phyloP scores from a whole-genome alignment of 2,888 invertebrate genomes.

The Diplazon laetatorius region DNA sequence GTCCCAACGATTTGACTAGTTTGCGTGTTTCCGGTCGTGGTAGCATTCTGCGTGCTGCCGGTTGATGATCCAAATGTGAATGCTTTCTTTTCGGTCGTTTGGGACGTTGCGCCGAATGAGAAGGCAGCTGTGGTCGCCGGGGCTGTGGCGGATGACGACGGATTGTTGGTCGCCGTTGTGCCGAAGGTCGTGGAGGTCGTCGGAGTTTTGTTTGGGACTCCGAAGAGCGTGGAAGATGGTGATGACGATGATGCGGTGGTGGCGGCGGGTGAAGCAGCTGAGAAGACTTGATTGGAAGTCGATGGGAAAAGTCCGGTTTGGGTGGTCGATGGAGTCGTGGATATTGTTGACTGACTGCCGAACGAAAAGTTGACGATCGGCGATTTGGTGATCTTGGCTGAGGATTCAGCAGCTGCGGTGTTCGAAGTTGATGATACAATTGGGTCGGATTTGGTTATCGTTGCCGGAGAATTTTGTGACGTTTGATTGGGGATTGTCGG shows the following conservation, averaged over 20 bases:
- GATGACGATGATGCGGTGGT: neutral
- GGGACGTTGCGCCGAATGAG: slow-evolving; percentile 41
- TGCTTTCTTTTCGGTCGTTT: slow-evolving; percentile 31
- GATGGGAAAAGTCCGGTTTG: neutral
- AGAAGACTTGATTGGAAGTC: neutral
- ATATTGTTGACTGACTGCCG: slow-evolving; percentile 28
- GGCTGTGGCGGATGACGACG: neutral
- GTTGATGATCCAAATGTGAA: slow-evolving; percentile 41
- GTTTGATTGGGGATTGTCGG: neutral
- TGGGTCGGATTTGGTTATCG: neutral
- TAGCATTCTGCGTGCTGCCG: neutral
- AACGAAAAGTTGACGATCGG: slow-evolving; percentile 51
- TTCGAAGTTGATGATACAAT: slow-evolving; percentile 3
- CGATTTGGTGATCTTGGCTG: slow-evolving; percentile 13
- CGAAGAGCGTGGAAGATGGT: slow-evolving; percentile 4
- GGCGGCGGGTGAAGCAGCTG: neutral
- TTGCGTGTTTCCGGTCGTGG: neutral
- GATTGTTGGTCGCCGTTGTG: neutral
- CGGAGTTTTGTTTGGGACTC: slow-evolving; percentile 1
- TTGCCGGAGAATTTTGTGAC: slow-evolving; percentile 18
- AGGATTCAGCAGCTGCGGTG: neutral
- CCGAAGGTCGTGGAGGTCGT: too few relatives aligned
- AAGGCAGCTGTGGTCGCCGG: slow-evolving; percentile 26
- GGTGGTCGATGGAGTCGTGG: slow-evolving; percentile 10
- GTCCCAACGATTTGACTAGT: slow-evolving; percentile 12